phyloP scores from a whole-genome alignment of 1,140 invertebrate species.

The Drosophila lacertosa region DNA sequence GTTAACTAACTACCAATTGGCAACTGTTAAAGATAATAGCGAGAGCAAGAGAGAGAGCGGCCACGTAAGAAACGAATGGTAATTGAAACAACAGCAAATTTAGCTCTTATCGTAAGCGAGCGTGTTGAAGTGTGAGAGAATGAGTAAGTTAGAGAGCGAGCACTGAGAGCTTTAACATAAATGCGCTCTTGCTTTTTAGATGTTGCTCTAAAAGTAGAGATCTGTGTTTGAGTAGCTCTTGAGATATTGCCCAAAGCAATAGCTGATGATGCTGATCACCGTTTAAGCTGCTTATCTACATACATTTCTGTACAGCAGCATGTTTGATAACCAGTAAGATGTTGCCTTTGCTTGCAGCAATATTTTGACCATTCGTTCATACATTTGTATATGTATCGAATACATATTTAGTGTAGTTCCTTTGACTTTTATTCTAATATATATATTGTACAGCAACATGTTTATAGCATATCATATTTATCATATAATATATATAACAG shows the following conservation, averaged over 20 bases:
- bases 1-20: conserved; percentile 19
- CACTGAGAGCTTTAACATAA: not conserved
- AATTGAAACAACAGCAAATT: conserved; percentile 10
- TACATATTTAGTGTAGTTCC: too few species aligned
- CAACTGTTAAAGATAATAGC: conserved; percentile 12
- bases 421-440: too few species aligned
- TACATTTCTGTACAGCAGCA: not conserved
- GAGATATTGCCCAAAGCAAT: not conserved
- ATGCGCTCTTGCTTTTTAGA: not conserved
- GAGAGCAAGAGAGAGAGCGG: not conserved
- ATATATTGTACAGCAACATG: too few species aligned
- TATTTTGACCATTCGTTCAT: not conserved
- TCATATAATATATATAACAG: too few species aligned
- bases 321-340: not conserved
- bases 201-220: not conserved
- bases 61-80: not conserved
- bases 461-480: too few species aligned
- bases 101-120: too few species aligned
- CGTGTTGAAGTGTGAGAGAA: too few species aligned
- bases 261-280: not conserved
- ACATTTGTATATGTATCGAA: conserved; percentile 20
- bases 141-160: not conserved
- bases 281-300: not conserved
- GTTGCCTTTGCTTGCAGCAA: not conserved
- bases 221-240: not conserved